Evolutionary conservation across 1,140 invertebrate species (phyloP), one percentile per base, ranked within the genome.

Genomic region (Trichonephila inaurata): DNA sequence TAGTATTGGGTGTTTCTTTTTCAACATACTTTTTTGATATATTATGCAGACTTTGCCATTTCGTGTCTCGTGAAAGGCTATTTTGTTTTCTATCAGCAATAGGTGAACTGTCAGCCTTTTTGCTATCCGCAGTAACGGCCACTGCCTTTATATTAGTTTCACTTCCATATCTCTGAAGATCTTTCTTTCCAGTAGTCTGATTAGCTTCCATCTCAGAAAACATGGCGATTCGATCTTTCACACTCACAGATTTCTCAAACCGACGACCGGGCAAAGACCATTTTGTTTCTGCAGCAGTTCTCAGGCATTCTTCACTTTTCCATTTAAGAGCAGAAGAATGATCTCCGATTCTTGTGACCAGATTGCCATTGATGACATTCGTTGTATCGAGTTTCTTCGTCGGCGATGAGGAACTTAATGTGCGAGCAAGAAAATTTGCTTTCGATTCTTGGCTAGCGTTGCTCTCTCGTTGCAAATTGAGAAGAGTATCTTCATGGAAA

Each of bases 161-260:
- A 72, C 88, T 94, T 21, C 87, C 87, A 61, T 94, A 94, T 19
- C 93, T 28, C 33, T 94, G 93, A n/a, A 94, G 60, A 58, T 89
- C 93, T 44, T 88, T 69, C 66, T 88, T 88, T 24, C 28, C 40
- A 21, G 58, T 18, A 7, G 5, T 93, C 18, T 89, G 66, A 66
- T 60, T 88, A 8, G 94, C 61, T 60, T 95, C 95, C 83, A 95
- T 95, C 21, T 95, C 96, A 10, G 98, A 98, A 95, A 98, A 98
- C 97, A 98, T 98, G 66, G 98, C 98, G 95, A 98, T 98, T 96
- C 98, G 98, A 95, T 98, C 98, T 95, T 97, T 97, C 24, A 98
- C 98, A 94, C 97, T 98, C 14, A 92, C 85, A 12, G 72, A 82
- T 88, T 97, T 97, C 95, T 89, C 88, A 33, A 82, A 82, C 14